Base-by-base conservation (phyloP, 35 echinoderm and acorn worm genomes). In the Nesometra sesokonis region DNA sequence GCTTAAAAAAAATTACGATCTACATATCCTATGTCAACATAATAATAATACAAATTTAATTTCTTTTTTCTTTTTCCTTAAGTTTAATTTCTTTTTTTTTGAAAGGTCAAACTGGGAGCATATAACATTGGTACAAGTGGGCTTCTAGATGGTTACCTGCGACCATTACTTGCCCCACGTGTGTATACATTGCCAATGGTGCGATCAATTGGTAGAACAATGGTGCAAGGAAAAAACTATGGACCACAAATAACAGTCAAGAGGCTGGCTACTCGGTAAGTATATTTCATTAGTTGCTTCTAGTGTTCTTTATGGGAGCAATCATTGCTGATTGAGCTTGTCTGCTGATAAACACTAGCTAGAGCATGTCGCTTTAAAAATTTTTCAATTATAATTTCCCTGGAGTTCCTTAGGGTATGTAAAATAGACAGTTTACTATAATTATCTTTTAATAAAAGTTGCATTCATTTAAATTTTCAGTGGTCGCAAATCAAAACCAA, bases 201-300 rank as follows among this genome's bases (percentile, higher is more conserved):
- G 5, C 39, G 96, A 37, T 94, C 96, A 29, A 93, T 99, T 33
- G 96, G 96, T 31, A 88, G 96, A 80, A 99, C 96, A 47, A 99
- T 99, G 96, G 96, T 99, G 4, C 96, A 99, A 80, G 96, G 96
- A 7, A 99, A 99, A 82, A 99, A 99, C 80, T 99, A 99, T 86
- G 96, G 96, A 27, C 96, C 96, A 23, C 96, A 99, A 33, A 93
- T 99, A 0, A 99, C 96, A 17, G 96, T 99, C 30, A 99, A 94
- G 84, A 94, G 96, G 86, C 81, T 99, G 11, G 96, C 96, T 77
- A 99, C 96, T 88, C 94, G 96, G 96, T 97, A 86, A 82, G 86
- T 32, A 32, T 57, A 57, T 27, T 57, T 13, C n/a, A n/a, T n/a
- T n/a, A n/a, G n/a, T n/a, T n/a, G n/a, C n/a, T n/a, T n/a, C n/a